Conservation (phyloP, 2,797 vertebrate species). For the Dallia pectoralis region DNA sequence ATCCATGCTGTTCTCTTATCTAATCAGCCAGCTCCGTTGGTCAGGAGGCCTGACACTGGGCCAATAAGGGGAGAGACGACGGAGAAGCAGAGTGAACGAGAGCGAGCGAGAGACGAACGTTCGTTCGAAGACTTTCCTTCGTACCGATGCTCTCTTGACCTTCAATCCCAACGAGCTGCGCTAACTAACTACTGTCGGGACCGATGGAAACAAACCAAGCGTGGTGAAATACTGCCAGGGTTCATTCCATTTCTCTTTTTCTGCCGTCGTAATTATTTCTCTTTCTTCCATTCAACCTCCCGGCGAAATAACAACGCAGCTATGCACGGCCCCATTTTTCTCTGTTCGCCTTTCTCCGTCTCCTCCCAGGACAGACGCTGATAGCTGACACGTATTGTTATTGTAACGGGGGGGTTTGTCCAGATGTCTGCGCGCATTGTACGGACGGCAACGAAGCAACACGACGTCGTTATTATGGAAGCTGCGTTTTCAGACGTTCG, state of each 20-base stretch:
- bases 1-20: constrained; percentile 58
- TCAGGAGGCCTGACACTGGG: constrained; percentile 49
- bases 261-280: not conserved
- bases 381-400: not conserved
- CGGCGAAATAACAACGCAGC: not conserved
- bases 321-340: not conserved
- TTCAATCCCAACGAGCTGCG: not conserved
- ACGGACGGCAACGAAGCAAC: too few relatives aligned
- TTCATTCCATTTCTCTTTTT: not conserved
- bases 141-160: not conserved
- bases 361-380: not conserved
- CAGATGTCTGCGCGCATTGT: too few relatives aligned
- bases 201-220: not conserved
- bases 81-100: constrained; percentile 26
- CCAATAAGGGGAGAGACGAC: constrained; percentile 14
- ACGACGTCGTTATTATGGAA: too few relatives aligned
- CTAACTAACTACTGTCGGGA: not conserved
- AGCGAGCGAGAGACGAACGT: not conserved
- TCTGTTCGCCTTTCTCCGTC: not conserved
- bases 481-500: too few relatives aligned
- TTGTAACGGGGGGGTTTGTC: too few relatives aligned
- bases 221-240: not conserved
- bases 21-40: constrained; percentile 55
- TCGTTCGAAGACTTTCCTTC: not conserved
- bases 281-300: not conserved